Base-by-base conservation (phyloP, 2,797 vertebrate species). In the Telmatherina bonti region DNA sequence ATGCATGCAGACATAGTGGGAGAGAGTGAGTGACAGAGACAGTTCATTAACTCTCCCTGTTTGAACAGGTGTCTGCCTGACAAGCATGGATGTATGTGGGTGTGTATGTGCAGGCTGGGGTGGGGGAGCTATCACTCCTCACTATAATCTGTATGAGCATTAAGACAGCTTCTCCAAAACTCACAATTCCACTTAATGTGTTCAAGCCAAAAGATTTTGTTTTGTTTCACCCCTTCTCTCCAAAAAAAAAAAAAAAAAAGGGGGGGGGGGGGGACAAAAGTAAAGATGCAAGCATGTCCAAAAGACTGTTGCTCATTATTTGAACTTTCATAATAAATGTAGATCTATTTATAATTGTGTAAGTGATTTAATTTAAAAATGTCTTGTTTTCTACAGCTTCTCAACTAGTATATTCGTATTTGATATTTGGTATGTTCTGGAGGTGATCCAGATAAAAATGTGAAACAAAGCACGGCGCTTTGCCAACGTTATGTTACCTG, bases 41-140 rank as follows among this genome's bases (percentile, higher is more conserved):
- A 67, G 81, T 79, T 92, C 89, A 91, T 93, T 92, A 91, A 88
- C 85, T 83, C 83, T 90, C 76, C 57, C 74, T 93, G 90, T 94
- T 94, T 94, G 89, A 93, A 94, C 92, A 93, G 93, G 91, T 94
- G 93, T 85, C 82, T 91, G 84, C 60, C 76, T 85, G 82, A 87
- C 81, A 85, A 75, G 84, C 67, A 54, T 61, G 51, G 49, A 64
- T 67, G 58, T 74, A 77, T 59, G 60, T 62, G 41, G 65, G 70
- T 71, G 55, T 76, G 72, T n/a, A 67, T 51, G 67, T 58, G 49
- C 64, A 79, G 65, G 43, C 54, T 54, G 43, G 74, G 52, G 67
- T 54, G 67, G 57, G 60, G 52, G 57, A 67, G 64, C 63, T 51
- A 64, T 89, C 88, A 87, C 84, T 91, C 81, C 74, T 81, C 76